Conservation (phyloP, 2,888 invertebrate genomes). For the Microdon myrmicae region DNA sequence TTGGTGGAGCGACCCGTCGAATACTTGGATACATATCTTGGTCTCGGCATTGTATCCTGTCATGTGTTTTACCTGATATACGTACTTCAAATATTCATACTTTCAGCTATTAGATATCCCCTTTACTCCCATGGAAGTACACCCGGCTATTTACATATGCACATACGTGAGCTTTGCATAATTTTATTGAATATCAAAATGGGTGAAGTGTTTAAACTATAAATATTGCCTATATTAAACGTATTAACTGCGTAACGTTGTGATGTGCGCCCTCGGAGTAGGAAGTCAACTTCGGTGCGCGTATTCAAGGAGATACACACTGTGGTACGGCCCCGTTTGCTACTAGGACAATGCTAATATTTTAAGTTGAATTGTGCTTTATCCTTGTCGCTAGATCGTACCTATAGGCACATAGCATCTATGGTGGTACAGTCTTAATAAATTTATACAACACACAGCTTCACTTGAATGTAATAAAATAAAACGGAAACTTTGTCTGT, state of each 20-base stretch:
- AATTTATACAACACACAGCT: conserved; percentile 44
- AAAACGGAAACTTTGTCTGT: conserved; percentile 36
- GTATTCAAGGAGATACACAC: conserved; percentile 1
- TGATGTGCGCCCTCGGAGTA: conserved; percentile 38
- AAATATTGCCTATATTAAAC: conserved; percentile 51
- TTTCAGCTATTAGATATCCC: conserved; percentile 15
- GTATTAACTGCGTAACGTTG: conserved; percentile 34
- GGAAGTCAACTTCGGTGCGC: conserved; percentile 33
- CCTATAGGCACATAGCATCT: conserved; percentile 10
- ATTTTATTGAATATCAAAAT: conserved; percentile 50
- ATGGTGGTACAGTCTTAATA: conserved; percentile 33
- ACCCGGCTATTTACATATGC: conserved; percentile 34
- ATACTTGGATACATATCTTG: conserved; percentile 30
- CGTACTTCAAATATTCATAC: conserved; percentile 26
- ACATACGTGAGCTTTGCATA: conserved; percentile 25
- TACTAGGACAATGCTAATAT: conserved; percentile 14
- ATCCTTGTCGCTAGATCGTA: conserved; percentile 17
- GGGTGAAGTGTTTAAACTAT: conserved; percentile 49
- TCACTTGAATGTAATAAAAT: conserved; percentile 43
- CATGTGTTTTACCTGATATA: conserved; percentile 34
- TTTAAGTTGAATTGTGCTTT: conserved; percentile 7
- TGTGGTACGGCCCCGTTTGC: not conserved
- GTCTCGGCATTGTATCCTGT: conserved; percentile 19
- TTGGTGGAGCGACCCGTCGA: conserved; percentile 24
- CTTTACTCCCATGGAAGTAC: conserved; percentile 1